Evolutionary conservation across 2,888 invertebrate genomes (phyloP), one percentile per base, ranked within the genome.

Genomic region (Cepaea hortensis): DNA sequence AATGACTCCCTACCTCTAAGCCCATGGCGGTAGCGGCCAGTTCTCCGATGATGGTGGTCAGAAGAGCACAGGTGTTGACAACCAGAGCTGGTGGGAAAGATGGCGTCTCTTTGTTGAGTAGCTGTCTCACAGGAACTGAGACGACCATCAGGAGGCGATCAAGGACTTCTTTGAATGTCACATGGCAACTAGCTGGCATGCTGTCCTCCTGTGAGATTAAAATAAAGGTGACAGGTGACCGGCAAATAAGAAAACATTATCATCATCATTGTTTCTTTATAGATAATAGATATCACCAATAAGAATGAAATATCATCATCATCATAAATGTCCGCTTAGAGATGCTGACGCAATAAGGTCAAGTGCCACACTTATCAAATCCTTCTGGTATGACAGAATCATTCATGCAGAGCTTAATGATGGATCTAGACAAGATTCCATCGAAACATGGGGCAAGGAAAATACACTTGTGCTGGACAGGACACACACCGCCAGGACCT

Each of bases 11-110:
- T 94, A 96, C 96, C 94, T 97, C 97, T 65, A 96, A 96, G n/a
- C 97, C 96, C 85, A 96, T 96, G 35, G 97, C 97, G 91, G 91
- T 91, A 7, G 97, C 96, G 0, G 97, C 97, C 88, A 98, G 95
- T 95, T 98, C 98, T 1, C 97, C 97, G 75, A 98, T 96, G 0
- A 98, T 96, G 85, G 98, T 96, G 0, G 97, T 97, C 87, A 97
- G 91, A n/a, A 95, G 92, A 61, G 95, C 93, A 87, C 95, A 95
- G 1, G 95, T 94, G 92, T 95, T 95, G 83, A 94, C 93, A 82
- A 95, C 95, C 6, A 95, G 93, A 82, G 95, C 94, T 62, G 93
- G 89, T 15, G 96, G 95, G 89, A 95, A 95, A 11, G 94, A 89
- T 1, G 94, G 93, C 83, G 94, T 94, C 88, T 95, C 92, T 80